phyloP scores from a whole-genome alignment of 2,113 vertebrate genomes.

The Melanerpes formicivorus region DNA sequence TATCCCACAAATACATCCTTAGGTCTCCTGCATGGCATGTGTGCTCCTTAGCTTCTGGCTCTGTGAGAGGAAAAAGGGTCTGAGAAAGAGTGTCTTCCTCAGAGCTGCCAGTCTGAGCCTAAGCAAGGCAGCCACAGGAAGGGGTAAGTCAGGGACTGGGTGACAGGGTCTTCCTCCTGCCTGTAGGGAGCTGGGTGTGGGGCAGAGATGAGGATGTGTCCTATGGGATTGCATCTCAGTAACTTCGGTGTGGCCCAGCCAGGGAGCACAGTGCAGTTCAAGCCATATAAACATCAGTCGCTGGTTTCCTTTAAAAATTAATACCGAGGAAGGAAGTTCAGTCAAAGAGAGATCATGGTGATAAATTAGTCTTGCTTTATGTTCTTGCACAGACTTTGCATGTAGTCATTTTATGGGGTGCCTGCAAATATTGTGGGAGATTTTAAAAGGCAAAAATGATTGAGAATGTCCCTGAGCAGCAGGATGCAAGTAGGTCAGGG shows the following conservation, averaged over 20 bases:
- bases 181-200: neutral
- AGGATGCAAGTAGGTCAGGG: neutral
- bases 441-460: neutral
- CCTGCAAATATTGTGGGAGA: neutral
- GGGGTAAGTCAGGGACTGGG: neutral
- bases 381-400: neutral
- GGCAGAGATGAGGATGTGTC: neutral
- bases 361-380: slow-evolving; percentile 3
- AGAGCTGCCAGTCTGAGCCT: accelerated
- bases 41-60: neutral
- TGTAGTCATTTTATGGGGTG: neutral
- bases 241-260: neutral
- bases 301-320: slow-evolving; percentile 33
- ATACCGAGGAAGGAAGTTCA: neutral
- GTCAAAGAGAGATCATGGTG: neutral
- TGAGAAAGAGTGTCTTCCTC: neutral
- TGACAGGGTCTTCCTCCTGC: neutral
- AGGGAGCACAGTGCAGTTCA: neutral
- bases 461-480: neutral
- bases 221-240: neutral
- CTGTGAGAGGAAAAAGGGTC: neutral
- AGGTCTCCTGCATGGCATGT: neutral
- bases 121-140: neutral
- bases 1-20: neutral
- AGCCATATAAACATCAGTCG: slow-evolving; percentile 3